phyloP scores from a whole-genome alignment of 2,888 invertebrate species.

The Cylindroiulus punctatus region DNA sequence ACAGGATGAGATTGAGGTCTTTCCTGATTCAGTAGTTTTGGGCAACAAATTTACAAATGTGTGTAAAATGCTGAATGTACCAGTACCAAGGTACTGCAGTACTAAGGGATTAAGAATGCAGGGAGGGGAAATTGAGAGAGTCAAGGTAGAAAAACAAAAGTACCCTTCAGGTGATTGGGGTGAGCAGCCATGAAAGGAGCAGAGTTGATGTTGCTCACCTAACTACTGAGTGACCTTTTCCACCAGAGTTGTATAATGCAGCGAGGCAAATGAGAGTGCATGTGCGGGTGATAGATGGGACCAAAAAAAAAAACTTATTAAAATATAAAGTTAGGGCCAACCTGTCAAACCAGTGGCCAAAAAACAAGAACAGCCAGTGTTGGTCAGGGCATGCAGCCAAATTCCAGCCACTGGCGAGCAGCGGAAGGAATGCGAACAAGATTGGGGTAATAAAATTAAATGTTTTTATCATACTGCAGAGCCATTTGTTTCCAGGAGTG shows the following conservation, averaged over 20 bases:
- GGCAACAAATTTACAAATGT: too few species aligned
- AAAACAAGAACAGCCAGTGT: neutral
- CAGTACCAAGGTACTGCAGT: too few species aligned
- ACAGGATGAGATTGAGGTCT: too few species aligned
- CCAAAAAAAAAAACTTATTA: constrained; percentile 23
- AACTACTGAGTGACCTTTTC: constrained; percentile 29
- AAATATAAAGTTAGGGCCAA: constrained; percentile 40
- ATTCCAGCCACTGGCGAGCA: neutral
- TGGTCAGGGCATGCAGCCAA: constrained; percentile 21
- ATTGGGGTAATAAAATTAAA: neutral
- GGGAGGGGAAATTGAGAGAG: neutral
- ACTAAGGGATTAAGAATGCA: neutral
- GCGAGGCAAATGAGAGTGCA: constrained; percentile 21
- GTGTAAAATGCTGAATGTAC: too few species aligned
- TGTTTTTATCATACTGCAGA: neutral
- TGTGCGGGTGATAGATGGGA: constrained; percentile 17
- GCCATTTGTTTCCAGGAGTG: neutral
- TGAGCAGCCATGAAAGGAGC: neutral
- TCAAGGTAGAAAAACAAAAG: neutral
- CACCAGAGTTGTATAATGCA: neutral
- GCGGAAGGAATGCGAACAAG: constrained; percentile 16
- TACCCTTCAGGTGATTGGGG: constrained; percentile 27
- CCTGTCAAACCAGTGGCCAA: neutral
- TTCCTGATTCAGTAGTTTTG: too few species aligned
- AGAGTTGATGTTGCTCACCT: neutral